These are phyloP conservation scores for Tribolium castaneum DNA, from an alignment of 1,140 invertebrate species.

Conservation along the genomic window DNA sequence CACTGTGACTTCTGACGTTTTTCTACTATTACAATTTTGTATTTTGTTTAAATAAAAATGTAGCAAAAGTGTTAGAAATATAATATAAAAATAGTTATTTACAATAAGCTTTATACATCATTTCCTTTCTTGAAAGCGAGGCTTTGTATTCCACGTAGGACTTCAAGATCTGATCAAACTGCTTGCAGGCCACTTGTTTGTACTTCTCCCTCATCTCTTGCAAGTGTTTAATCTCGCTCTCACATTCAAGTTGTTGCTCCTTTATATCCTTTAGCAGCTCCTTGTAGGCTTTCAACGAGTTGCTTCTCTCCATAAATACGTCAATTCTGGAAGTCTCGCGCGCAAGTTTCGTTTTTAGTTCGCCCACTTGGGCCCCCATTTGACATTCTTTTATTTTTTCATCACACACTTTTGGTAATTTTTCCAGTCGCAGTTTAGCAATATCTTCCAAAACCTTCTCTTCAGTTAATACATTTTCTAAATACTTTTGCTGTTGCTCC, in stretches of 20 bases:
- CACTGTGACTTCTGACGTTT: background rate
- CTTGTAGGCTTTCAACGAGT: conserved; percentile 54
- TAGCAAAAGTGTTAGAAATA: background rate
- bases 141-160: conserved; percentile 56
- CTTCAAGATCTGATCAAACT: conserved; percentile 58
- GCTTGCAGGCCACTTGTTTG: conserved; percentile 52
- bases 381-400: conserved; percentile 51
- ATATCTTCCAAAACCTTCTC: conserved; percentile 53
- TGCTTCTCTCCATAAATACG: conserved; percentile 55
- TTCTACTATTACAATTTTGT: conserved; percentile 4
- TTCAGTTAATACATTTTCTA: conserved; percentile 46
- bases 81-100: background rate
- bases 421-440: conserved; percentile 44
- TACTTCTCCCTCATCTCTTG: conserved; percentile 55
- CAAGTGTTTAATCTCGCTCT: conserved; percentile 51
- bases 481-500: conserved; percentile 49
- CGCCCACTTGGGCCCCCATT: conserved; percentile 48
- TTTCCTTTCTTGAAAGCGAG: conserved; percentile 54
- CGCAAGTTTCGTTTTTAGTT: conserved; percentile 49
- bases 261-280: conserved; percentile 55
- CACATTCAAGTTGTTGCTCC: conserved; percentile 53
- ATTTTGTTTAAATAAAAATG: background rate
- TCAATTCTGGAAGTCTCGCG: conserved; percentile 50
- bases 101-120: conserved; percentile 41
- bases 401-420: conserved; percentile 41